Percentiles rank a stretch among this genome's conserved stretches.
Conservation (phyloP, 2,797 vertebrate species). For the Sarcophilus harrisii region DNA sequence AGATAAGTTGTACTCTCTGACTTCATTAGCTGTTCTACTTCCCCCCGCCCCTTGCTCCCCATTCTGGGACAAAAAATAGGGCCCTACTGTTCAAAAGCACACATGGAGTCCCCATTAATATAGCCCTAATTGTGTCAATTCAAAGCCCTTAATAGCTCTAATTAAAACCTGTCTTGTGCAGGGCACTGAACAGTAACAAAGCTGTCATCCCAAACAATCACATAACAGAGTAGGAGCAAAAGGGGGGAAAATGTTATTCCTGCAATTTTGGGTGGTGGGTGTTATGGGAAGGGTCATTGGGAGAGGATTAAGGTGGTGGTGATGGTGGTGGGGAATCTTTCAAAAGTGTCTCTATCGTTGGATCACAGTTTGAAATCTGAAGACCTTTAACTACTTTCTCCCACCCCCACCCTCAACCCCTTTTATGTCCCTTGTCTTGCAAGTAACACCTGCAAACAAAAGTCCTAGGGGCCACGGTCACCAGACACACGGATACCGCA, state of each 20-base stretch:
- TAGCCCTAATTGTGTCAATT: conserved; percentile 94
- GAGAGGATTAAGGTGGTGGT: conserved; percentile 79
- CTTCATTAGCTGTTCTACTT: conserved; percentile 82
- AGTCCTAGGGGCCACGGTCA: conserved; percentile 81
- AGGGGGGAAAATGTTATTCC: conserved; percentile 50
- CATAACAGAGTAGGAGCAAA: conserved; percentile 78
- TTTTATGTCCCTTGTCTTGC: conserved; percentile 69
- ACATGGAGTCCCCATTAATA: conserved; percentile 90
- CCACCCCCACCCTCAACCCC: conserved; percentile 70
- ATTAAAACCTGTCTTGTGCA: conserved; percentile 90
- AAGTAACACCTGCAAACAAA: conserved; percentile 86
- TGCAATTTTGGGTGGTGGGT: conserved; percentile 79
- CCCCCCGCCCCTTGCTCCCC: conserved; percentile 57
- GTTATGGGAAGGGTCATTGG: conserved; percentile 80
- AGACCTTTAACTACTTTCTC: conserved; percentile 81
- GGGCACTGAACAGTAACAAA: conserved; percentile 87
- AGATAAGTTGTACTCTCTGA: conserved; percentile 85
- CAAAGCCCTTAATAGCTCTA: conserved; percentile 92
- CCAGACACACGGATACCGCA: conserved; percentile 87
- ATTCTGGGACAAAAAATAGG: conserved; percentile 82
- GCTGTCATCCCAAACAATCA: conserved; percentile 89
- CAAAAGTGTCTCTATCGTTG: conserved; percentile 77
- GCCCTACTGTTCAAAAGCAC: conserved; percentile 86
- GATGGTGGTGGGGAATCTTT: conserved; percentile 75
- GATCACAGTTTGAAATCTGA: conserved; percentile 85